Evolutionary conservation across 2,113 vertebrate species (phyloP), one percentile per base, ranked within the genome.

Genomic region (Silurus glanis): DNA sequence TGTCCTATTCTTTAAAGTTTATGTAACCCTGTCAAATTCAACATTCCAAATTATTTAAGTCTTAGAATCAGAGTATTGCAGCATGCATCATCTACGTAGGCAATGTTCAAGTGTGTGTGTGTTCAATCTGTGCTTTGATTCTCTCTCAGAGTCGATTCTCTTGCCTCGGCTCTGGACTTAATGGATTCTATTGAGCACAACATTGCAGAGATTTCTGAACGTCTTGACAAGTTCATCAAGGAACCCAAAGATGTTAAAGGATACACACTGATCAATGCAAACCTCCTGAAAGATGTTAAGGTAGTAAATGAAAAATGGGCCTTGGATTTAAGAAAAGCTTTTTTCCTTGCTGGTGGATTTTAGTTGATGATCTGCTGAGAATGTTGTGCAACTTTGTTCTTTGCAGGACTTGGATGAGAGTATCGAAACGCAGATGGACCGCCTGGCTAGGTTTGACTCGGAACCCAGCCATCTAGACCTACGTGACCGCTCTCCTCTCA

Each of bases 111-210:
- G 47, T 84, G 56, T 83, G 45, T 87, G 23, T 64, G 79, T 78
- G 67, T 75, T 49, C 28, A 4, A 37, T n/a, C 45, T 81, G 53
- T 86, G 45, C 28, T 64, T 89, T 91, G 37, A 85, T 81, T 86
- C 86, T 84, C 75, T 85, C 88, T 45, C 85, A 97, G 96, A 91
- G 88, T 93, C 56, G 92, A 94, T 69, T 98, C 96, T 19, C 91
- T 99, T 74, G 95, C 93, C 53, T 90, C 90, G 0, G 96, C 95
- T 5, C 92, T 97, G 85, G 92, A 95, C 72, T 93, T 96, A 74
- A 93, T 97, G 6, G 91, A 92, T 67, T 96, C 96, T 8, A 92
- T 96, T 23, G 96, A 98, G 92, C 93, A 95, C 56, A 93, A 96
- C 86, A 95, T 94, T 16, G 83, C 92, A 71, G 88, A 93, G 79